Conservation (phyloP, 2,113 vertebrate genomes). For the Silurus glanis region DNA sequence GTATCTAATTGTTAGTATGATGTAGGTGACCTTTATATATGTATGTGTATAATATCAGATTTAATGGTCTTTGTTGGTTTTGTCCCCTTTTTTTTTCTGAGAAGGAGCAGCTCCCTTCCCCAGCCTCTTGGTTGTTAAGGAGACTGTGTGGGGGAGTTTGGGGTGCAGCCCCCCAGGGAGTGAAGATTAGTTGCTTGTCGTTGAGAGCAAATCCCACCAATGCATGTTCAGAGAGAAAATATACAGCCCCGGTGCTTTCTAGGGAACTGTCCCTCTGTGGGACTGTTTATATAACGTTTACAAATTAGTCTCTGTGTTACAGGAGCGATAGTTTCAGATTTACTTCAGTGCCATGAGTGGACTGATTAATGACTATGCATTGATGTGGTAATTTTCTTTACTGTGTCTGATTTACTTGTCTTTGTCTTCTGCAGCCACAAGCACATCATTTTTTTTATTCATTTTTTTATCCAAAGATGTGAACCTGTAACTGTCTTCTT, state of each 20-base stretch:
- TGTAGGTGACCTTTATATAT: too few relatives aligned
- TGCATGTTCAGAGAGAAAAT: background rate
- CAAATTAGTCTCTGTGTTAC: background rate
- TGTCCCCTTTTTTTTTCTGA: background rate
- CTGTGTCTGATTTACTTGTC: slow-evolving; percentile 1
- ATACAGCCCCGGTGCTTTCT: background rate
- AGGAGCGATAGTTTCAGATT: background rate
- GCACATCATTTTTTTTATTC: background rate
- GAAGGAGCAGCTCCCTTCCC: slow-evolving; percentile 5
- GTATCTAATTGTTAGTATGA: background rate
- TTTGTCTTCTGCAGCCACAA: background rate
- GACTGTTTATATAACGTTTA: background rate
- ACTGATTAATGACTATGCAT: slow-evolving; percentile 22
- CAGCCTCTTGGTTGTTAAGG: slow-evolving; percentile 36
- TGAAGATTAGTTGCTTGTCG: slow-evolving; percentile 21
- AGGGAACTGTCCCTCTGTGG: background rate
- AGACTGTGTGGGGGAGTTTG: slow-evolving; percentile 20
- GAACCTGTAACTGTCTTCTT: background rate
- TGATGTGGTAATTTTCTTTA: slow-evolving; percentile 44
- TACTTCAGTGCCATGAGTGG: slow-evolving; percentile 7
- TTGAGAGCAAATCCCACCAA: slow-evolving; percentile 11
- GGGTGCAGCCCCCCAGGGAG: slow-evolving; percentile 23
- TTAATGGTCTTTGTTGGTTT: background rate
- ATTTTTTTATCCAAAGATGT: background rate
- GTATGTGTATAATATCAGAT: background rate